A percentile compares a stretch with the other conserved stretches of the same genome.
Conservation (phyloP, 2,113 vertebrate species). For the Tichodroma muraria region DNA sequence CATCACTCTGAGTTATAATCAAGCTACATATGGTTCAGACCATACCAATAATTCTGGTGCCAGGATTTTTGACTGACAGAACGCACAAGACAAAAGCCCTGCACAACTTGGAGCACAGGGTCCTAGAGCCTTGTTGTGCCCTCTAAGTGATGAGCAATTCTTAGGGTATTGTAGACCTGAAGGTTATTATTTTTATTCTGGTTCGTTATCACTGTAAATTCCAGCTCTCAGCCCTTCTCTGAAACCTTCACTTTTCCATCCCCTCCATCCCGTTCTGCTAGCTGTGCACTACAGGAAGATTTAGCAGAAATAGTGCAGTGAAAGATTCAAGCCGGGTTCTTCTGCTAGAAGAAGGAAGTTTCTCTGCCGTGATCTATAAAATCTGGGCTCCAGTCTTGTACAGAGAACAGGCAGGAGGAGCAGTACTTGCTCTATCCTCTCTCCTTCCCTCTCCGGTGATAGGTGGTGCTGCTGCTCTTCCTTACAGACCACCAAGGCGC, state of each 20-base stretch:
- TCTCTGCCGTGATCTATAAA: background rate
- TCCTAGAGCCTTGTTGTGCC: background rate
- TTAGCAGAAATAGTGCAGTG: background rate
- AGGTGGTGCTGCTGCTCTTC: conserved; percentile 49
- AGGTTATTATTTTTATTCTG: background rate
- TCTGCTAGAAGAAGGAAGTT: background rate
- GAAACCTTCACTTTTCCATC: background rate
- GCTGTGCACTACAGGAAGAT: background rate
- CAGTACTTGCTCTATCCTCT: background rate
- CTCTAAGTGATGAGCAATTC: background rate
- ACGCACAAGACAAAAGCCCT: background rate
- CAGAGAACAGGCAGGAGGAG: background rate
- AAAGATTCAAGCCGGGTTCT: background rate
- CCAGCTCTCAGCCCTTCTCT: background rate
- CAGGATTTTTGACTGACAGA: background rate
- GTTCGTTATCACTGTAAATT: background rate
- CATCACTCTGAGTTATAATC: background rate
- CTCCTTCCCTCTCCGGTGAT: background rate
- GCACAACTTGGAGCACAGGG: background rate
- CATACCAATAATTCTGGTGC: background rate
- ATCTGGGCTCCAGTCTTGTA: background rate
- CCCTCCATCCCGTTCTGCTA: background rate
- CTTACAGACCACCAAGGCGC: background rate
- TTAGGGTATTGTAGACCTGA: background rate
- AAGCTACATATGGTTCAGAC: background rate